phyloP scores from a whole-genome alignment of 2,888 invertebrate genomes.

The Ormyrus rosae region DNA sequence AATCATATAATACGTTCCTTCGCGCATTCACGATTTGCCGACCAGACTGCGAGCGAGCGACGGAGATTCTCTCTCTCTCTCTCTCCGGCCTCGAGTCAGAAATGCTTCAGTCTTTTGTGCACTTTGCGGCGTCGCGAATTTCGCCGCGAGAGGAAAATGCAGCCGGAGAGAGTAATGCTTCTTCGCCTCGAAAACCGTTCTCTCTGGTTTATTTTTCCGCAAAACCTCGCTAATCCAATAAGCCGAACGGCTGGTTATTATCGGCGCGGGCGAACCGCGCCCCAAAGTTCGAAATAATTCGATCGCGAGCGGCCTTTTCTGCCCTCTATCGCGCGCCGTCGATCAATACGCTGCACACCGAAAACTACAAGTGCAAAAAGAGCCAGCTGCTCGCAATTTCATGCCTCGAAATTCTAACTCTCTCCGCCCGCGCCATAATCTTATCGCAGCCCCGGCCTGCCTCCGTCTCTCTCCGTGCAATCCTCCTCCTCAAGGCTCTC shows the following conservation, averaged over 20 bases:
- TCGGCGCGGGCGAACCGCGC: too few species aligned
- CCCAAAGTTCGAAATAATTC: background rate
- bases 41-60: background rate
- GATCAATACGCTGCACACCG: background rate
- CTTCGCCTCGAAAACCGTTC: too few species aligned
- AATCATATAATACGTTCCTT: slow-evolving; percentile 52
- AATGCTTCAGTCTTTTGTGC: background rate
- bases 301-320: background rate
- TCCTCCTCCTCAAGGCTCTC: slow-evolving; percentile 26
- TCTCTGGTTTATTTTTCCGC: too few species aligned
- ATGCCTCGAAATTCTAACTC: slow-evolving; percentile 52
- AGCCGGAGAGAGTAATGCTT: too few species aligned
- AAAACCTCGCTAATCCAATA: too few species aligned
- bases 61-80: background rate
- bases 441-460: slow-evolving; percentile 35
- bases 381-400: slow-evolving; percentile 24
- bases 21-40: slow-evolving; percentile 48
- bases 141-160: background rate
- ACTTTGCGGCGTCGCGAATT: background rate
- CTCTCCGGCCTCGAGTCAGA: slow-evolving; percentile 1
- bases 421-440: slow-evolving; percentile 34
- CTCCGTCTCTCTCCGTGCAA: background rate
- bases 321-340: background rate
- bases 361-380: slow-evolving; percentile 6
- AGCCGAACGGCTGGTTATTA: too few species aligned